Base-by-base conservation (phyloP, 2,113 vertebrate species). In the Castor canadensis region DNA sequence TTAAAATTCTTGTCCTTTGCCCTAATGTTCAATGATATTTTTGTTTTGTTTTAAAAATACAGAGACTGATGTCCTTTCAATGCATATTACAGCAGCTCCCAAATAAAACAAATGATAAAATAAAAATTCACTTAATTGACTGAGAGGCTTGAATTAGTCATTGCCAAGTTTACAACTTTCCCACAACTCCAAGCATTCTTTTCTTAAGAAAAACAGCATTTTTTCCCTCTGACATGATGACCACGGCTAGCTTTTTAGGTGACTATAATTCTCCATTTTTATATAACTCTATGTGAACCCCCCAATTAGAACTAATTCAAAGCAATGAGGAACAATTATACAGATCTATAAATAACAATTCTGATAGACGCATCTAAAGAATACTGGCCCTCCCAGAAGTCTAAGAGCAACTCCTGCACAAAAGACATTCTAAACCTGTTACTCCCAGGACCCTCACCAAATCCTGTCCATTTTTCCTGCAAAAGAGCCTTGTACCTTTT, bases 81-180 rank as follows among this genome's bases (percentile, higher is more conserved):
- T 97, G 89, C 91, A 86, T 92, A 91, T 83, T 82, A 83, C 40
- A 86, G 69, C 87, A 88, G 91, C 52, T 93, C 62, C 95, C 96
- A 97, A 97, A 91, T 93, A 96, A 97, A 97, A 97, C 96, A 97
- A 90, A 91, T 83, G 89, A 96, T 87, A 96, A 96, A 91, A 96
- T 90, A 96, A 94, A 97, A 96, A 86, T 92, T 69, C 82, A 93
- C 87, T 97, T 96, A 97, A 94, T 76, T 96, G 95, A 87, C 92
- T 54, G 89, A 96, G 60, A 95, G 82, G 56, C 80, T 80, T 80
- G 45, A 97, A 91, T 88, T 86, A 89, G 45, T 93, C 91, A 67
- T 35, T 97, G 97, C 95, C 95, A 96, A 97, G 93, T 96, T 93
- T 94, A 92, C 5, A 88, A 91, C 60, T 93, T 96, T 97, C 97